Evolutionary conservation across 2,113 vertebrate species (phyloP).

Genomic region (Mola mola): DNA sequence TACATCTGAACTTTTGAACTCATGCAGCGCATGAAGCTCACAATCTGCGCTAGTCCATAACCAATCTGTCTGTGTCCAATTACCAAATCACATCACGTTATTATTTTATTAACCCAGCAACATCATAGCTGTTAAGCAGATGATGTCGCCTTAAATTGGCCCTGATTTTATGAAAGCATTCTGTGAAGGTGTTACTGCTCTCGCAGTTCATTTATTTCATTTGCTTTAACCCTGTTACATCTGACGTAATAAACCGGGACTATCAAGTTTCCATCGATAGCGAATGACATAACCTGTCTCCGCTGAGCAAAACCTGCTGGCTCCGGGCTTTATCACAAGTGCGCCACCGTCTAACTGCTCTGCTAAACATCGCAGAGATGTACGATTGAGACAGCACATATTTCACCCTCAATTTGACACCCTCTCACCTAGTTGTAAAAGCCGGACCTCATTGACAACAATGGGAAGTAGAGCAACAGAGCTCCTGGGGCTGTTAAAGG

Average conservation of each 20-base stretch:
- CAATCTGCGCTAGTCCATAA: not conserved
- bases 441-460: conserved; percentile 78
- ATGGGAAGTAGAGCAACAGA: conserved; percentile 70
- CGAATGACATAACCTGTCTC: conserved; percentile 4
- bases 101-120: conserved; percentile 16
- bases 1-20: conserved; percentile 21
- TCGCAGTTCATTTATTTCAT: conserved; percentile 21
- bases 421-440: conserved; percentile 81
- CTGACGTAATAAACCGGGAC: conserved; percentile 15
- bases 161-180: conserved; percentile 7
- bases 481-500: conserved; percentile 77
- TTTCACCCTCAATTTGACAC: conserved; percentile 75
- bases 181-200: not conserved
- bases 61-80: conserved; percentile 26
- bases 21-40: conserved; percentile 15
- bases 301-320: not conserved
- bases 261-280: conserved; percentile 3
- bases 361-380: conserved; percentile 44
- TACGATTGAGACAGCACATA: conserved; percentile 52
- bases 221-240: conserved; percentile 3
- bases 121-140: not conserved
- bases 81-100: conserved; percentile 45
- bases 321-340: conserved; percentile 17
- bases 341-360: conserved; percentile 25
- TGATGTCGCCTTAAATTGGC: conserved; percentile 18